Conservation (phyloP, 2,888 invertebrate genomes). For the Rhodophaea formosa region DNA sequence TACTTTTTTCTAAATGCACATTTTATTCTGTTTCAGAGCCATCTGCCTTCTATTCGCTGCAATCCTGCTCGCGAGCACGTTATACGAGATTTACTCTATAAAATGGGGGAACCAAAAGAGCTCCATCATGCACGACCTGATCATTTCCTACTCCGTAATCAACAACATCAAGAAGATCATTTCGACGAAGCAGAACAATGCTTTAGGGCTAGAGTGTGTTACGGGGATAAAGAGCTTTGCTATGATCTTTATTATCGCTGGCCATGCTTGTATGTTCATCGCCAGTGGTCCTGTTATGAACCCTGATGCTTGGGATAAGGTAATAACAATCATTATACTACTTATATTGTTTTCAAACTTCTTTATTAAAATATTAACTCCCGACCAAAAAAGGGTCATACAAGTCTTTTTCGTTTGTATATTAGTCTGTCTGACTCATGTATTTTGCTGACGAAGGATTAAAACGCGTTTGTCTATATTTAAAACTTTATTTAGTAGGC, state of each 20-base stretch:
- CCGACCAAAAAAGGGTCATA: no score
- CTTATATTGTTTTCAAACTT: no score
- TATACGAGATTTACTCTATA: slow-evolving; percentile 68
- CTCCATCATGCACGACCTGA: slow-evolving; percentile 46
- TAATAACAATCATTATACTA: slow-evolving; percentile 53
- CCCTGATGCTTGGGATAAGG: slow-evolving; percentile 82
- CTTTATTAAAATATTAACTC: no score
- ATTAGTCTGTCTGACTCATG: no score
- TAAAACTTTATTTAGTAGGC: no score
- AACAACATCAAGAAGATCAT: slow-evolving; percentile 82
- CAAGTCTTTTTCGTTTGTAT: no score
- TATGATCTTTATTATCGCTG: slow-evolving; percentile 84
- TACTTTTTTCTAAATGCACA: neutral
- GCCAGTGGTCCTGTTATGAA: slow-evolving; percentile 86
- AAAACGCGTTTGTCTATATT: no score
- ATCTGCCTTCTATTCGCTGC: slow-evolving; percentile 67
- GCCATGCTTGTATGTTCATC: slow-evolving; percentile 84
- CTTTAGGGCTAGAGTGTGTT: slow-evolving; percentile 83
- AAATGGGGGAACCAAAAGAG: slow-evolving; percentile 53
- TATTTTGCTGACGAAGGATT: no score
- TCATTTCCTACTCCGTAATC: slow-evolving; percentile 81
- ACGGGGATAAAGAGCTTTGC: slow-evolving; percentile 85
- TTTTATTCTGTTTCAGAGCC: slow-evolving; percentile 57
- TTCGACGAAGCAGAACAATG: slow-evolving; percentile 78
- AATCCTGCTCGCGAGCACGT: slow-evolving; percentile 68